Percentiles rank a stretch among this genome's conserved stretches.
Evolutionary conservation across 30 jellyfish, hydroid and myxozoan genomes (phyloP).

Genomic region (Hydractinia symbiolongicarpus): DNA sequence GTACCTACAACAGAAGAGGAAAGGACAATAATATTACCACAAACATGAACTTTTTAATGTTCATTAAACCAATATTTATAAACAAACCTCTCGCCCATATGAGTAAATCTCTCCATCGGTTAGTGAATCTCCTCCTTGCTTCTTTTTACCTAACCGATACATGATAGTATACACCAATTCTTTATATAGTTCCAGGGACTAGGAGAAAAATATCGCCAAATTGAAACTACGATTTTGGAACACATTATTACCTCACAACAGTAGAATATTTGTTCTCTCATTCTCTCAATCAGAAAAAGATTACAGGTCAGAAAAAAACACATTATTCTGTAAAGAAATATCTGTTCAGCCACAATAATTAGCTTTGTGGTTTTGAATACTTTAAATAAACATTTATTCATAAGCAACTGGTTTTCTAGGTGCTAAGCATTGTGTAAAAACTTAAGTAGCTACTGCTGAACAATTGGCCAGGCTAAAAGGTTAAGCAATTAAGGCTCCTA

Average conservation of each 20-base stretch:
- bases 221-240: neutral
- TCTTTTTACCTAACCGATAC: conserved; percentile 64
- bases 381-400: no score
- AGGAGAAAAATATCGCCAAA: neutral
- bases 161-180: conserved; percentile 56
- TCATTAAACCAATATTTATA: neutral
- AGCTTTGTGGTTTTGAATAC: no score
- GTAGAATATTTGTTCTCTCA: neutral
- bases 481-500: no score
- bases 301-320: no score
- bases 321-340: no score
- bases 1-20: conserved; percentile 30
- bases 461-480: no score
- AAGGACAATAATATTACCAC: neutral
- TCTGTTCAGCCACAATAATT: no score
- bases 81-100: conserved; percentile 57
- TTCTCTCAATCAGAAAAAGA: neutral
- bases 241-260: neutral
- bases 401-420: no score
- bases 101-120: conserved; percentile 68
- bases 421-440: no score
- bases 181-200: conserved; percentile 59
- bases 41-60: no score
- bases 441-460: no score
- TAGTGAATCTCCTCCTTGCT: conserved; percentile 49